phyloP scores from a whole-genome alignment of 2,797 vertebrate genomes.

The Rhinella marina region DNA sequence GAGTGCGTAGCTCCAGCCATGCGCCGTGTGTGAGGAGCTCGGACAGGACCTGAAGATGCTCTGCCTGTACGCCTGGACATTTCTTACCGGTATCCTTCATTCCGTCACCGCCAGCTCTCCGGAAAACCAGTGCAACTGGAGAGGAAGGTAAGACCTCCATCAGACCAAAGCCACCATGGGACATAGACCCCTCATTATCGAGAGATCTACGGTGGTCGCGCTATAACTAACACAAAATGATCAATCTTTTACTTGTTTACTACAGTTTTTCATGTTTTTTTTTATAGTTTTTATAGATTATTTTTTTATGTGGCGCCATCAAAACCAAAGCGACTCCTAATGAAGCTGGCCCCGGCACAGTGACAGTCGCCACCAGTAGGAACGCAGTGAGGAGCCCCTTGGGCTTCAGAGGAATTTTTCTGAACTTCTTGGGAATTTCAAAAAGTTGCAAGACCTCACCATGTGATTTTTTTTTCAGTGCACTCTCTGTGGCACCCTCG shows the following conservation, averaged over 20 bases:
- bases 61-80: slow-evolving; percentile 49
- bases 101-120: slow-evolving; percentile 73
- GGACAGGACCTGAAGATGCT: slow-evolving; percentile 51
- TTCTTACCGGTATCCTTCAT: slow-evolving; percentile 66
- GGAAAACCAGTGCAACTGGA: slow-evolving; percentile 89
- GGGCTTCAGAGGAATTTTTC: too few species aligned
- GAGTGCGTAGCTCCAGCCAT: background rate
- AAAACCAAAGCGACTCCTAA: background rate
- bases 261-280: background rate
- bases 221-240: background rate
- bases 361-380: background rate
- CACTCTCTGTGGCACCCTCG: too few species aligned
- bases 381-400: too few species aligned
- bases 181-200: background rate
- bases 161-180: background rate
- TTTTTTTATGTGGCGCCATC: background rate
- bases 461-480: background rate
- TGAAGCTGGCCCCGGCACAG: background rate
- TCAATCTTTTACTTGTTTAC: background rate
- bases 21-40: background rate
- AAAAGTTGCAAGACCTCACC: background rate
- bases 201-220: background rate
- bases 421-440: background rate
- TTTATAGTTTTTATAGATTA: background rate
- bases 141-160: slow-evolving; percentile 79